These are phyloP conservation scores for Arbacia lixula DNA, from an alignment of 53 echinoderm and acorn worm genomes.

Conservation along the genomic window DNA sequence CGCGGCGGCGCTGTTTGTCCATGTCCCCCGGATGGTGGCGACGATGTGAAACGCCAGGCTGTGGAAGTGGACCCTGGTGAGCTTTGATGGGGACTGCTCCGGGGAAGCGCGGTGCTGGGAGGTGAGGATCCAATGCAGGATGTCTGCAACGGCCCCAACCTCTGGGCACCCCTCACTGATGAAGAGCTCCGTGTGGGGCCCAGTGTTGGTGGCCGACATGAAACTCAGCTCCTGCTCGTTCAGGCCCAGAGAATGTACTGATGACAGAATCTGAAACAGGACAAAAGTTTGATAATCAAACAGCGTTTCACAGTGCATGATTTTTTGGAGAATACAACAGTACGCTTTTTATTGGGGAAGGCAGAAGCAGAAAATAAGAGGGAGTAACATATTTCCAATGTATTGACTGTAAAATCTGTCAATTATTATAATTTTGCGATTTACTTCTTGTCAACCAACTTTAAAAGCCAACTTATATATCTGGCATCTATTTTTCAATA, in stretches of 20 bases:
- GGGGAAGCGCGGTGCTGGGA: slow-evolving; percentile 36
- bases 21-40: slow-evolving; percentile 69
- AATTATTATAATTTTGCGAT: too few species aligned
- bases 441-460: too few species aligned
- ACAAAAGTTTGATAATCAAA: neutral
- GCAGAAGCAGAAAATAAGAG: too few species aligned
- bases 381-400: too few species aligned
- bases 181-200: slow-evolving; percentile 71
- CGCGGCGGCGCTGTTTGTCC: slow-evolving; percentile 84
- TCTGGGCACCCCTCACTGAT: slow-evolving; percentile 81
- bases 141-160: slow-evolving; percentile 84
- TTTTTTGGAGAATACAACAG: neutral
- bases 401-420: too few species aligned
- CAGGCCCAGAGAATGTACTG: slow-evolving; percentile 86
- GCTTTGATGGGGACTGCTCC: slow-evolving; percentile 30
- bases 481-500: too few species aligned
- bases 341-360: too few species aligned
- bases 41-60: slow-evolving; percentile 88
- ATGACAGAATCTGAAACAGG: slow-evolving; percentile 74
- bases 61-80: slow-evolving; percentile 94
- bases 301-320: neutral
- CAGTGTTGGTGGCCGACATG: slow-evolving; percentile 72
- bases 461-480: too few species aligned
- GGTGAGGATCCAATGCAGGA: slow-evolving; percentile 80
- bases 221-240: slow-evolving; percentile 95